Conservation (phyloP, 2,797 vertebrate species). For the Oophaga sylvatica region DNA sequence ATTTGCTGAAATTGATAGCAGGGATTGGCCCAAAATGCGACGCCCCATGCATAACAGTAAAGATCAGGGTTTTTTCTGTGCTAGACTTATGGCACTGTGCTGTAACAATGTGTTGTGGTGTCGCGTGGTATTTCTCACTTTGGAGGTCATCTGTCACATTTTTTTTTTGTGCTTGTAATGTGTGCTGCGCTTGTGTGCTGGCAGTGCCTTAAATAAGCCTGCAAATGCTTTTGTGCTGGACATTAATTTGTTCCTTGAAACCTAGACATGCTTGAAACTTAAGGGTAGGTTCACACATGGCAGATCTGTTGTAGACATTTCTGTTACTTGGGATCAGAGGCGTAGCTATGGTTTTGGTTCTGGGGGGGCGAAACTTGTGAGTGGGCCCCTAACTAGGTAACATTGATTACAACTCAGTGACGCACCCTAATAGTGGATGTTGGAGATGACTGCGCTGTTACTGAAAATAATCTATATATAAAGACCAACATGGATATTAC, state of each 20-base stretch:
- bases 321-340: not conserved
- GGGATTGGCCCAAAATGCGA: not conserved
- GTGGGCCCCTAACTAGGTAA: no score
- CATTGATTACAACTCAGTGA: no score
- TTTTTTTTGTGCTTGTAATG: constrained; percentile 54
- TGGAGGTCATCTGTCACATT: constrained; percentile 58
- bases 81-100: not conserved
- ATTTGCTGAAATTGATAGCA: not conserved
- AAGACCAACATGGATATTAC: no score
- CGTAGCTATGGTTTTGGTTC: no score
- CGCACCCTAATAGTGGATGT: no score
- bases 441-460: no score
- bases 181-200: constrained; percentile 47
- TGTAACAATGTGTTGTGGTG: constrained; percentile 53
- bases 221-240: constrained; percentile 2
- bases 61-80: constrained; percentile 9
- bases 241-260: not conserved
- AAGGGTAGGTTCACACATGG: not conserved
- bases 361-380: no score
- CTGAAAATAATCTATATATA: no score
- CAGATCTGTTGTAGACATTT: not conserved
- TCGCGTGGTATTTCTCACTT: constrained; percentile 51
- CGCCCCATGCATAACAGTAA: not conserved
- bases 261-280: not conserved
- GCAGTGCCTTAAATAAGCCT: constrained; percentile 42